These are phyloP conservation scores for Corbicula japonica DNA, from an alignment of 2,888 invertebrate species.

Conservation along the genomic window DNA sequence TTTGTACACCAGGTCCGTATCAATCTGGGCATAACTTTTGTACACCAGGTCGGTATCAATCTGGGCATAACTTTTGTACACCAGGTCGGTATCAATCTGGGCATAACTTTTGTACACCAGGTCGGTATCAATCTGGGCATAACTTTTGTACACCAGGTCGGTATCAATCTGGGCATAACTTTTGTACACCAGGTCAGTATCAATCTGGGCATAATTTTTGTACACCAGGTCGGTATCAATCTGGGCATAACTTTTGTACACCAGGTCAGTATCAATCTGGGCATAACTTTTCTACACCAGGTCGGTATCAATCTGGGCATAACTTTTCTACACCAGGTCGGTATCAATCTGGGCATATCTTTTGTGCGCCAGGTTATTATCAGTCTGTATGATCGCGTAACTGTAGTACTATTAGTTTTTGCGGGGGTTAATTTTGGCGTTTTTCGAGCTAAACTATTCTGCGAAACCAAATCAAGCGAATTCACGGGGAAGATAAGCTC, in stretches of 20 bases:
- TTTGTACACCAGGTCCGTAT: neutral
- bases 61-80: neutral
- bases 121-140: too few species aligned
- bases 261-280: neutral
- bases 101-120: neutral
- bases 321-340: neutral
- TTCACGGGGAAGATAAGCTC: too few species aligned
- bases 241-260: neutral
- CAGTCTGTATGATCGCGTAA: too few species aligned
- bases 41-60: neutral
- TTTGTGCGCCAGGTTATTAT: neutral
- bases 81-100: neutral
- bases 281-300: neutral
- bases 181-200: neutral
- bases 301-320: neutral
- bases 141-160: neutral
- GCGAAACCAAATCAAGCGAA: too few species aligned
- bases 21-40: neutral
- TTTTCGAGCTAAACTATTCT: too few species aligned
- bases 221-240: constrained; percentile 28
- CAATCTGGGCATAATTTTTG: constrained; percentile 58
- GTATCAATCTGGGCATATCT: neutral
- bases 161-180: neutral
- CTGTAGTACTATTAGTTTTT: too few species aligned
- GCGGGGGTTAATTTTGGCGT: too few species aligned